Conservation (phyloP, 2,888 invertebrate genomes). For the Ecdyonurus torrentis region DNA sequence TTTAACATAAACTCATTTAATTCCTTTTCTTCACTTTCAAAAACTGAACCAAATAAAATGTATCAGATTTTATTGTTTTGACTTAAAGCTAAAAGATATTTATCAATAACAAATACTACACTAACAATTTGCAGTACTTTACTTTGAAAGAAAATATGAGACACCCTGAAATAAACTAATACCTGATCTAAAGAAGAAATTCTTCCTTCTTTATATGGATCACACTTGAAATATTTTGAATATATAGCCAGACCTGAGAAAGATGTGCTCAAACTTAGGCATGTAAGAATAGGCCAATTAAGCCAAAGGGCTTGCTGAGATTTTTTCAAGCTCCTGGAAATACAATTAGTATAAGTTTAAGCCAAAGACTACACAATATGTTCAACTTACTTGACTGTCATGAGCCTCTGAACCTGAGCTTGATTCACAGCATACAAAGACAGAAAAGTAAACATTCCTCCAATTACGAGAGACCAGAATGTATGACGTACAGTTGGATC, state of each 20-base stretch:
- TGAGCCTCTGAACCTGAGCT: slow-evolving; percentile 44
- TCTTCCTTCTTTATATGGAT: slow-evolving; percentile 46
- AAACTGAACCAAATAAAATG: too few relatives aligned
- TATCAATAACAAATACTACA: too few relatives aligned
- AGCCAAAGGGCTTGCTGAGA: slow-evolving; percentile 61
- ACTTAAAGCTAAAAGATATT: too few relatives aligned
- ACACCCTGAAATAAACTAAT: too few relatives aligned
- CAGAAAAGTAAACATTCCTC: slow-evolving; percentile 64
- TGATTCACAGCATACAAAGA: slow-evolving; percentile 79
- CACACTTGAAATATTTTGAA: slow-evolving; percentile 65
- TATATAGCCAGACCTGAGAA: slow-evolving; percentile 70
- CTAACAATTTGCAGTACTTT: too few relatives aligned
- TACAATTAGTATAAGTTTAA: not conserved
- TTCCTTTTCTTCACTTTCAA: too few relatives aligned
- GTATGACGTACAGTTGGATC: slow-evolving; percentile 73
- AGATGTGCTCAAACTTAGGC: slow-evolving; percentile 52
- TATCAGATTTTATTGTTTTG: too few relatives aligned
- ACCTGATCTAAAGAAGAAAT: slow-evolving; percentile 55
- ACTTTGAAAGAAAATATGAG: too few relatives aligned
- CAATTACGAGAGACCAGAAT: slow-evolving; percentile 63
- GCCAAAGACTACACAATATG: not conserved
- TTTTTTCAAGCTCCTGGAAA: slow-evolving; percentile 37
- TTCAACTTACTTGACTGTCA: slow-evolving; percentile 25
- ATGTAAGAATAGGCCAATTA: slow-evolving; percentile 60
- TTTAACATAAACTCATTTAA: too few relatives aligned